These are phyloP conservation scores for Tromatobia lineatoria DNA, from an alignment of 2,888 invertebrate species.

Conservation along the genomic window DNA sequence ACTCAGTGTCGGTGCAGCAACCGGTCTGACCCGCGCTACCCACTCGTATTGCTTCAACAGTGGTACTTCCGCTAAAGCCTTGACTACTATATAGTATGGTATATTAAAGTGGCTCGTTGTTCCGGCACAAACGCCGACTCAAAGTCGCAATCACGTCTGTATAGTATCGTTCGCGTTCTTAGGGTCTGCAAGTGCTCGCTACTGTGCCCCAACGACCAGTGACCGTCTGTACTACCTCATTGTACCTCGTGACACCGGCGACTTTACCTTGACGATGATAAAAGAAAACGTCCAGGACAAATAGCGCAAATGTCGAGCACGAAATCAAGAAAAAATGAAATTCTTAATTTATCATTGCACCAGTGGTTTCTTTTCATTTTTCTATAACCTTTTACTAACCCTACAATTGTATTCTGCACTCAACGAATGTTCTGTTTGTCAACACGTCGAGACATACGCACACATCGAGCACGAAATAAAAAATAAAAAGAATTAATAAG, in stretches of 20 bases:
- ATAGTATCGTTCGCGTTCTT: constrained; percentile 9
- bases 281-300: too few species aligned
- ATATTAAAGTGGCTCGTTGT: constrained; percentile 26
- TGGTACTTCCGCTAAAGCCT: not conserved
- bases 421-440: too few species aligned
- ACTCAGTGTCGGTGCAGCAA: constrained; percentile 9
- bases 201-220: constrained; percentile 33
- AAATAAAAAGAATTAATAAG: too few species aligned
- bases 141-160: constrained; percentile 33
- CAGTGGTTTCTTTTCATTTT: not conserved
- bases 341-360: too few species aligned
- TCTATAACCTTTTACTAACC: too few species aligned
- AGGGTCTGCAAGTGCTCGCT: not conserved
- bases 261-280: too few species aligned
- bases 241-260: not conserved
- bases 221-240: not conserved
- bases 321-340: not conserved
- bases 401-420: too few species aligned
- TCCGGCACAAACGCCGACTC: constrained; percentile 22
- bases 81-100: not conserved
- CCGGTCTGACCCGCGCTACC: constrained; percentile 8
- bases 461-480: too few species aligned
- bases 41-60: constrained; percentile 8
- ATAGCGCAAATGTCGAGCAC: not conserved
- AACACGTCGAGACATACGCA: too few species aligned